Percentiles rank a stretch among this genome's conserved stretches.
Evolutionary conservation across 1,140 invertebrate genomes (phyloP).

Genomic region (Atta texana): DNA sequence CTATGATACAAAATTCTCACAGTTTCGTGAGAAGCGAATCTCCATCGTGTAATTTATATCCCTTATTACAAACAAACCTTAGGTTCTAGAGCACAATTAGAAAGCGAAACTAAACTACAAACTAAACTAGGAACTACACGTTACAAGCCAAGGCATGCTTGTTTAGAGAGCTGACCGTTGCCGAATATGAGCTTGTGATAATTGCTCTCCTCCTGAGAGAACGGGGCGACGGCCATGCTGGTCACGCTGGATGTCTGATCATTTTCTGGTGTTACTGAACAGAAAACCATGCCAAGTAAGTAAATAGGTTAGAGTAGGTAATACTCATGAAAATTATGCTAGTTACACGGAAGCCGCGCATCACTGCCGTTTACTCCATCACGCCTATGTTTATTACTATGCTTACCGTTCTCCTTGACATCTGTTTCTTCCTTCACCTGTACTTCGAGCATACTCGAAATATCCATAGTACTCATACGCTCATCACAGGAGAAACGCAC

Average conservation of each 20-base stretch:
- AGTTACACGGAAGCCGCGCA: neutral
- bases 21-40: neutral
- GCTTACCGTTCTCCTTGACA: slow-evolving; percentile 78
- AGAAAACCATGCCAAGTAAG: neutral
- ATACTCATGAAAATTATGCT: neutral
- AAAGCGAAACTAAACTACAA: neutral
- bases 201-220: slow-evolving; percentile 77
- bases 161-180: slow-evolving; percentile 73
- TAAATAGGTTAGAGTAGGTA: slow-evolving; percentile 63
- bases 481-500: slow-evolving; percentile 8
- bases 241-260: slow-evolving; percentile 57
- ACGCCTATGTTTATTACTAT: too few species aligned
- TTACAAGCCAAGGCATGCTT: neutral
- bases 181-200: slow-evolving; percentile 81
- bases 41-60: neutral
- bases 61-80: neutral
- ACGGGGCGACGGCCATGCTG: slow-evolving; percentile 20
- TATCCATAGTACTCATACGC: slow-evolving; percentile 79
- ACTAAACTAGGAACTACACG: neutral
- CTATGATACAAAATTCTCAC: neutral
- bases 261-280: slow-evolving; percentile 74
- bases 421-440: slow-evolving; percentile 82
- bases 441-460: slow-evolving; percentile 84
- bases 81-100: neutral
- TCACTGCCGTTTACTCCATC: neutral